Evolutionary conservation across 2,797 vertebrate species (phyloP).

Genomic region (Sebastes oblongus): DNA sequence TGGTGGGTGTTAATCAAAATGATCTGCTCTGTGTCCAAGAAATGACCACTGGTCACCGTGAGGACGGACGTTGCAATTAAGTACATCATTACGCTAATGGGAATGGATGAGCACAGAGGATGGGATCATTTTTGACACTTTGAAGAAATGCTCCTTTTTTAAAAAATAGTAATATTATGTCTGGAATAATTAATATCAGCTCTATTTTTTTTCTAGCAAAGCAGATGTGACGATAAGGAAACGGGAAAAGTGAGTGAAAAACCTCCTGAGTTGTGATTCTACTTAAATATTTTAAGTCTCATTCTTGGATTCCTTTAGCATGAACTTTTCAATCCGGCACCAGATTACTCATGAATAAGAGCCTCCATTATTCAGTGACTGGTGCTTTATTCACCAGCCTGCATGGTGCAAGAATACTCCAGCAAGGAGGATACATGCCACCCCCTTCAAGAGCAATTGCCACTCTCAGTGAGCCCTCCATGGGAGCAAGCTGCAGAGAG

Average conservation of each 20-base stretch:
- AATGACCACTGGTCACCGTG: conserved; percentile 52
- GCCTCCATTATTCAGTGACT: conserved; percentile 66
- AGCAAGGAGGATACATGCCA: conserved; percentile 65
- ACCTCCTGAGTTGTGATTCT: conserved; percentile 3
- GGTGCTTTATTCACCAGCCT: conserved; percentile 49
- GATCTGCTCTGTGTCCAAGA: conserved; percentile 65
- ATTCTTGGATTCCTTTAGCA: conserved; percentile 39
- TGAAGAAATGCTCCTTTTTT: neutral
- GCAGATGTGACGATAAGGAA: neutral
- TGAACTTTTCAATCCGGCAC: conserved; percentile 44
- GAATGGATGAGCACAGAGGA: conserved; percentile 23
- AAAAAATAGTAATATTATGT: neutral
- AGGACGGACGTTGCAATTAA: conserved; percentile 46
- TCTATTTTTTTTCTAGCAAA: neutral
- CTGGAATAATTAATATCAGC: neutral
- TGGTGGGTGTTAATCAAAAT: conserved; percentile 69
- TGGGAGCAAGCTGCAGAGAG: conserved; percentile 74
- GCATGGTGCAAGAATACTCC: conserved; percentile 61
- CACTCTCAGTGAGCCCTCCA: conserved; percentile 68
- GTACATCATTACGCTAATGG: conserved; percentile 43
- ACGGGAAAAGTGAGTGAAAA: neutral
- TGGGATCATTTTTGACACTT: conserved; percentile 17
- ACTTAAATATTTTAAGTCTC: conserved; percentile 17
- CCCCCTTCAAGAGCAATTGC: conserved; percentile 75
- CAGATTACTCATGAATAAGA: conserved; percentile 67